Base-by-base conservation (phyloP, 2,888 invertebrate species). In the Ephialtes manifestator region DNA sequence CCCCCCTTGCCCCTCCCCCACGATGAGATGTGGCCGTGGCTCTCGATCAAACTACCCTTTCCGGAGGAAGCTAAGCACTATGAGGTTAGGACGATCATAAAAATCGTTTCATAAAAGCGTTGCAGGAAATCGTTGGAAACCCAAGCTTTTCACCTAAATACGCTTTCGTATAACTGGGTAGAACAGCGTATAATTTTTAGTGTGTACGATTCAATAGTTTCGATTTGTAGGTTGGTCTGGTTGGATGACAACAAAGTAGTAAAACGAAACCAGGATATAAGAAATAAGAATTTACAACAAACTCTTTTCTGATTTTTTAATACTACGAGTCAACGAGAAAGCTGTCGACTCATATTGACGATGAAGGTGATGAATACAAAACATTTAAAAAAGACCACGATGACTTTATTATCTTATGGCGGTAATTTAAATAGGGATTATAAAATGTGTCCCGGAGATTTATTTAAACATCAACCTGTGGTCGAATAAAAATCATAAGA, bases 11-110 rank as follows among this genome's bases (percentile, higher is more conserved):
- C 43, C 53, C 51, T 4, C 18, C 43, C 18, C 24, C 53, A 53
- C 3, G 18, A 53, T n/a, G 39, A 39, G 39, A 39, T 39, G 39
- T 39, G 43, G 55, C 39, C 70, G 43, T 51, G 71, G 51, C 46
- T 65, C 31, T 39, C 43, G 53, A 58, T 84, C 75, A 76, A 60
- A 71, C 75, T 67, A 51, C 65, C 48, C 24, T 31, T 75, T 46
- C 20, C 51, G 51, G n/a, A 13, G 51, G n/a, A 24, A 53, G 63
- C 46, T 72, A n/a, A 1, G n/a, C 74, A 10, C 60, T 63, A 35
- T 63, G 35, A 63, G 60, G 60, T 79, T 18, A 18, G 68, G 39
- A 13, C 24, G 13, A 55, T 31, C 60, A 5, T 71, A 63, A 71
- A 78, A 79, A 53, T 77, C n/a, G 15, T 63, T 48, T 63, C 48